Conservation (phyloP, 2,888 invertebrate species). For the Macaria liturata region DNA sequence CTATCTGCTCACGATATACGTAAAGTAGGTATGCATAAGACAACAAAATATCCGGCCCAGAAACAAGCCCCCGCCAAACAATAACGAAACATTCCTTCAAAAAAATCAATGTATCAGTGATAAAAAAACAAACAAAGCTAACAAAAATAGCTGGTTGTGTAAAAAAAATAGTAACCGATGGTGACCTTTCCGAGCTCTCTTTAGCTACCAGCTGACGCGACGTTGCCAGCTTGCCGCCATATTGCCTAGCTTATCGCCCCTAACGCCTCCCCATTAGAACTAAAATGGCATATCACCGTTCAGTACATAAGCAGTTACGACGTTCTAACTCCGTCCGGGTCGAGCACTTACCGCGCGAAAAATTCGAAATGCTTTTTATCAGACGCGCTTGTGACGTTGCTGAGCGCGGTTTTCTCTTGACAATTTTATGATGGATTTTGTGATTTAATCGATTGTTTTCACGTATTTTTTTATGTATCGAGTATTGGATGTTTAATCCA, state of each 20-base stretch:
- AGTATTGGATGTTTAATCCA: not conserved
- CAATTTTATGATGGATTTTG: conserved; percentile 23
- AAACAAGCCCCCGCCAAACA: conserved; percentile 13
- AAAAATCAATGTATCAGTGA: conserved; percentile 53
- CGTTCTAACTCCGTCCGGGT: conserved; percentile 63
- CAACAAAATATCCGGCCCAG: not conserved
- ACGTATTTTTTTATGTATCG: conserved; percentile 4
- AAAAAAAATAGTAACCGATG: conserved; percentile 78
- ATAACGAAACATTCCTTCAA: conserved; percentile 25
- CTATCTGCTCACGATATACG: too few species aligned
- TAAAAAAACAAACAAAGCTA: conserved; percentile 61
- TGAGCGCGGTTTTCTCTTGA: conserved; percentile 46
- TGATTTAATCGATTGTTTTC: conserved; percentile 20
- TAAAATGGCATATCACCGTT: conserved; percentile 51
- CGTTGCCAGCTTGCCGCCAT: conserved; percentile 69
- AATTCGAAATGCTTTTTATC: conserved; percentile 82
- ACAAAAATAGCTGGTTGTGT: conserved; percentile 68
- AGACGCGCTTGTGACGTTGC: conserved; percentile 60
- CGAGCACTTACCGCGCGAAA: conserved; percentile 79
- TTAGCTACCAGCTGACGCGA: conserved; percentile 80
- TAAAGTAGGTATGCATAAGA: not conserved
- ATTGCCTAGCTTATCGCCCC: conserved; percentile 74
- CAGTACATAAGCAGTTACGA: conserved; percentile 75
- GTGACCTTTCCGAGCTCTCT: conserved; percentile 80
- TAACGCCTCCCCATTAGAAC: conserved; percentile 49